Conservation (phyloP, 2,888 invertebrate species). For the Syrphus vitripennis region DNA sequence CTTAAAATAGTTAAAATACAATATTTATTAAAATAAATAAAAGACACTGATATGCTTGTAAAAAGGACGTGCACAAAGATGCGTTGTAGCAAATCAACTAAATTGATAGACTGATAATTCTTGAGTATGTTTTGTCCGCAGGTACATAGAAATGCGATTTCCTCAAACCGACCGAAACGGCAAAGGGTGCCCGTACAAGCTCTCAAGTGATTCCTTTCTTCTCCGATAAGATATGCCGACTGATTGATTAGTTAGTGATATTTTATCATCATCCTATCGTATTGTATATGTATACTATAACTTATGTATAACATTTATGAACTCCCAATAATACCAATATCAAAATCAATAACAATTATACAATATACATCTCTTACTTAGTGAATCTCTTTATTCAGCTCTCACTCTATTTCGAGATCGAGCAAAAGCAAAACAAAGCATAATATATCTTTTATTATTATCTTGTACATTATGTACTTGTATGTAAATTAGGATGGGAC, state of each 20-base stretch:
- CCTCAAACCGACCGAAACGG: not conserved
- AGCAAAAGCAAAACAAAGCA: not conserved
- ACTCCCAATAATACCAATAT: not conserved
- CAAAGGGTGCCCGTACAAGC: not conserved
- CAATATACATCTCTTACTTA: not conserved
- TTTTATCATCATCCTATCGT: no score
- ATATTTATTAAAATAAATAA: not conserved
- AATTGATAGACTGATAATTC: constrained; percentile 9
- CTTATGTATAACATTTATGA: not conserved
- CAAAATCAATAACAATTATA: not conserved
- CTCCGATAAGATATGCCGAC: not conserved
- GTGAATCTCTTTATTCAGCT: not conserved
- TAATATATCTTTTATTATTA: no score
- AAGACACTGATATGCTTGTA: not conserved
- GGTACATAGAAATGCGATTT: not conserved
- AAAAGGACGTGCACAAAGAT: constrained; percentile 14
- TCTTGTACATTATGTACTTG: no score
- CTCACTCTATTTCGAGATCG: not conserved
- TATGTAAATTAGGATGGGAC: no score
- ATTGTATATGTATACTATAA: not conserved
- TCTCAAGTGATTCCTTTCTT: not conserved
- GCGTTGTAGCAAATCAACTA: constrained; percentile 14
- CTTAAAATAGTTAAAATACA: not conserved
- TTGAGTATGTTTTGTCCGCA: constrained; percentile 2
- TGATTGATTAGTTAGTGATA: not conserved